These are phyloP conservation scores for Stichodactyla mertensii DNA, from an alignment of 64 coral and sea anemone genomes.

Conservation along the genomic window DNA sequence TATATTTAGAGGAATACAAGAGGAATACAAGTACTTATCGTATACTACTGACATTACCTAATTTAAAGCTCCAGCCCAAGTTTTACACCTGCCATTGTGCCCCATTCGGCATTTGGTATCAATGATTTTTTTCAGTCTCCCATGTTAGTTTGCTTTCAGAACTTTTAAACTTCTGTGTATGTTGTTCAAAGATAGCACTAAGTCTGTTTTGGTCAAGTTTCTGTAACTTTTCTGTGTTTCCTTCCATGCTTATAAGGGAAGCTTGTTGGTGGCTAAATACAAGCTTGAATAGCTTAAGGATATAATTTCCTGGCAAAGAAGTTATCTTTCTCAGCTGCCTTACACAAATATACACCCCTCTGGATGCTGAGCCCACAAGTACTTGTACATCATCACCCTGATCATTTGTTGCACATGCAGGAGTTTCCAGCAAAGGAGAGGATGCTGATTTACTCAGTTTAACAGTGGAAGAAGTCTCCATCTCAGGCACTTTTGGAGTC, in stretches of 20 bases:
- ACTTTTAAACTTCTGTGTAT: background rate
- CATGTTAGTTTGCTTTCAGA: background rate
- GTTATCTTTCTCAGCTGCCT: no score
- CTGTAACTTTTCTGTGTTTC: conserved; percentile 13
- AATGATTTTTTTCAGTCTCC: conserved; percentile 4
- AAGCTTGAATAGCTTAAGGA: background rate
- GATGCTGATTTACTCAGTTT: no score
- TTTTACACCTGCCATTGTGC: conserved; percentile 11
- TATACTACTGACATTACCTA: no score
- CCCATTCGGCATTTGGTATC: conserved; percentile 23
- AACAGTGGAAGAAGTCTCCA: no score
- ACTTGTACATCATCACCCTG: no score
- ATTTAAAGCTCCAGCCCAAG: background rate
- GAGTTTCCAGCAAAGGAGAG: no score
- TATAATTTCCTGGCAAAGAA: background rate
- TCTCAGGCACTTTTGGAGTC: no score
- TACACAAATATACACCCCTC: no score
- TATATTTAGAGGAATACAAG: no score
- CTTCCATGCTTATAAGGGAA: background rate
- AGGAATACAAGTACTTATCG: no score
- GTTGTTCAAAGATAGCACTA: background rate
- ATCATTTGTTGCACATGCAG: no score
- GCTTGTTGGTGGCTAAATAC: conserved; percentile 13
- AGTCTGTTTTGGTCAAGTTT: conserved; percentile 15
- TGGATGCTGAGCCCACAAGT: no score